phyloP scores from a whole-genome alignment of 1,140 invertebrate species.

The Liolophura sinensis region DNA sequence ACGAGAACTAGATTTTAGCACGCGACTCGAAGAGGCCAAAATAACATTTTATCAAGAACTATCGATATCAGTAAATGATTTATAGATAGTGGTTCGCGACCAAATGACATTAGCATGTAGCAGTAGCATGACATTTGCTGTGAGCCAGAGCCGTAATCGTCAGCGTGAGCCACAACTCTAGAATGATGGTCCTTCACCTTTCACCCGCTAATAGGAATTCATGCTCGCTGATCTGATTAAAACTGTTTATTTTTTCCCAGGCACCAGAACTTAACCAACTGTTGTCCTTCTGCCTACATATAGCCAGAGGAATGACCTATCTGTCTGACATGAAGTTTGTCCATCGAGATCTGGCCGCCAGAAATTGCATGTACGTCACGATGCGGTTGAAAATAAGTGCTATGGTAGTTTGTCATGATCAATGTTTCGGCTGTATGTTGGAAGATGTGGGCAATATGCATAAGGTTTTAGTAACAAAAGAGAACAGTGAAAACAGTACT shows the following conservation, averaged over 20 bases:
- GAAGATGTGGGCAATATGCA: background rate
- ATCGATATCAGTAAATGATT: too few species aligned
- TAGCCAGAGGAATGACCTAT: conserved; percentile 82
- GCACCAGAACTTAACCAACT: conserved; percentile 55
- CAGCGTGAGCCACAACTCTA: too few species aligned
- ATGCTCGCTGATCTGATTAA: too few species aligned
- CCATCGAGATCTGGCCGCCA: conserved; percentile 84
- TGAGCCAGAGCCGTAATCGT: too few species aligned
- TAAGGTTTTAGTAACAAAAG: conserved; percentile 7
- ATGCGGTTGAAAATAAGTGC: conserved; percentile 8
- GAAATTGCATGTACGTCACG: conserved; percentile 67
- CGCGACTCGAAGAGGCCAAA: too few species aligned
- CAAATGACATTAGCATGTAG: too few species aligned
- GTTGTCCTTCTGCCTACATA: conserved; percentile 63
- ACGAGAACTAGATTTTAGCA: too few species aligned
- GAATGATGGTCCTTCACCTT: too few species aligned
- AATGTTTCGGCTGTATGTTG: background rate
- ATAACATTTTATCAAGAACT: too few species aligned
- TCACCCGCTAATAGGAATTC: too few species aligned
- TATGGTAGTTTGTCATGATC: conserved; percentile 3
- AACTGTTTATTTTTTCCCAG: conserved; percentile 25
- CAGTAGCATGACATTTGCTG: too few species aligned
- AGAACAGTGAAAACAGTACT: conserved; percentile 5
- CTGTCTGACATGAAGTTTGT: conserved; percentile 76
- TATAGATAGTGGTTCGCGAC: too few species aligned